Evolutionary conservation across 1,140 invertebrate genomes (phyloP).

Genomic region (Hirudo medicinalis): DNA sequence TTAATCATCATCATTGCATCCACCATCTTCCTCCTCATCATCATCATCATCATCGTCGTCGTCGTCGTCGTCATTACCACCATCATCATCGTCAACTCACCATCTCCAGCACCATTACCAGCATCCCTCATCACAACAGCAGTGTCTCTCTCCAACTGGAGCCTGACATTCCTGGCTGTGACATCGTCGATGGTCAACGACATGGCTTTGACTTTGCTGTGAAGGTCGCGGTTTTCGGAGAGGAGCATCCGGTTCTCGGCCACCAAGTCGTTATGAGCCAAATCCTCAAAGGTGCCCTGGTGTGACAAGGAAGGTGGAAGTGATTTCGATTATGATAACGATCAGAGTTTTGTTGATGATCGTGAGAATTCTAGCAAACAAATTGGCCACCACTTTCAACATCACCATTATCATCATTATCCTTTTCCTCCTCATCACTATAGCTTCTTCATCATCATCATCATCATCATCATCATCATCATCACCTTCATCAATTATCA

Average conservation of each 20-base stretch:
- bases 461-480: neutral
- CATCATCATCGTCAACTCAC: neutral
- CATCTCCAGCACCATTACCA: neutral
- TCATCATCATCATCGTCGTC: no score
- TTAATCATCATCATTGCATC: no score
- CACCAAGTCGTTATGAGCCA: slow-evolving; percentile 57
- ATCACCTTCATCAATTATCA: neutral
- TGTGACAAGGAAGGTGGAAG: no score
- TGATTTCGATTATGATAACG: no score
- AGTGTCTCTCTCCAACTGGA: slow-evolving; percentile 64
- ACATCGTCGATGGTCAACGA: slow-evolving; percentile 78
- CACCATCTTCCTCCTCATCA: no score
- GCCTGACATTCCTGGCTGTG: slow-evolving; percentile 60
- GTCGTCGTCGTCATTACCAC: no score
- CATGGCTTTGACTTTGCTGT: slow-evolving; percentile 76
- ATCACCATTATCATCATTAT: slow-evolving; percentile 48
- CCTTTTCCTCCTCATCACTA: slow-evolving; percentile 63
- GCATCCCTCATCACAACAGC: slow-evolving; percentile 25
- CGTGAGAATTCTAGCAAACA: no score
- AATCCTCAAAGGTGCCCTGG: no score
- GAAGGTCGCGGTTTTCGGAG: slow-evolving; percentile 69
- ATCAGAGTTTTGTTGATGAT: no score
- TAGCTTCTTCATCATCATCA: neutral
- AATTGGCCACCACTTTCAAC: slow-evolving; percentile 33
- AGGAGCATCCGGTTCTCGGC: slow-evolving; percentile 85